Conservation (phyloP, 2,113 vertebrate species). For the Urocolius indicus region DNA sequence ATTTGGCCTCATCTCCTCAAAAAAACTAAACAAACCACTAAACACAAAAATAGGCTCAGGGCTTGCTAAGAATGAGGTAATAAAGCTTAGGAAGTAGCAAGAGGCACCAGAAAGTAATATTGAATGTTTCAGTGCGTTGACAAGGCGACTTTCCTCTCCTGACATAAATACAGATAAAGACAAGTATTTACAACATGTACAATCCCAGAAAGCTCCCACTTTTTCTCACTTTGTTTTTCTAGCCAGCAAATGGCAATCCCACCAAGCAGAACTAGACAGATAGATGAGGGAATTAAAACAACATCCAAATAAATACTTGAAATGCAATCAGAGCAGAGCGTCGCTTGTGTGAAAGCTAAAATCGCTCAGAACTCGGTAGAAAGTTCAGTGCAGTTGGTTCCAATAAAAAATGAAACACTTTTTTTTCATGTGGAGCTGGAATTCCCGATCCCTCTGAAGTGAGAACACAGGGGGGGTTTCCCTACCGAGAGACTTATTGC, state of each 20-base stretch:
- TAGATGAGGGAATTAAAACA: conserved; percentile 63
- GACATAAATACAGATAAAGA: conserved; percentile 40
- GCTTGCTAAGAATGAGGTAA: neutral
- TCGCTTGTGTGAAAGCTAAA: neutral
- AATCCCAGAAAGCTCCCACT: neutral
- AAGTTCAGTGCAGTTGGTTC: conserved; percentile 25
- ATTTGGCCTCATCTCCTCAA: neutral
- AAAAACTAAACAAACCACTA: neutral
- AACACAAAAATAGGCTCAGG: neutral
- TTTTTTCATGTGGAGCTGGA: conserved; percentile 32
- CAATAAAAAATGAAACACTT: conserved; percentile 46
- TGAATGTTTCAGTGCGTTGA: neutral
- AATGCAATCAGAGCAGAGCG: conserved; percentile 41
- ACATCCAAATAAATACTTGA: conserved; percentile 47
- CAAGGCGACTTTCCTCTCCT: conserved; percentile 5
- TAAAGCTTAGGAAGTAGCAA: neutral
- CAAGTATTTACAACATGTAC: neutral
- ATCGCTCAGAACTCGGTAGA: neutral
- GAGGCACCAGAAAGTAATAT: neutral
- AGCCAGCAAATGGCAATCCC: neutral
- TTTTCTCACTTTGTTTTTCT: neutral
- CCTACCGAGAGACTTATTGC: conserved; percentile 65
- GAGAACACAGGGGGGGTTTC: conserved; percentile 57
- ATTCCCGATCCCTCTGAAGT: conserved; percentile 56
- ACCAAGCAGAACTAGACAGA: conserved; percentile 5